Conservation (phyloP, 35 echinoderm and acorn worm species). For the Eucidaris tribuloides region DNA sequence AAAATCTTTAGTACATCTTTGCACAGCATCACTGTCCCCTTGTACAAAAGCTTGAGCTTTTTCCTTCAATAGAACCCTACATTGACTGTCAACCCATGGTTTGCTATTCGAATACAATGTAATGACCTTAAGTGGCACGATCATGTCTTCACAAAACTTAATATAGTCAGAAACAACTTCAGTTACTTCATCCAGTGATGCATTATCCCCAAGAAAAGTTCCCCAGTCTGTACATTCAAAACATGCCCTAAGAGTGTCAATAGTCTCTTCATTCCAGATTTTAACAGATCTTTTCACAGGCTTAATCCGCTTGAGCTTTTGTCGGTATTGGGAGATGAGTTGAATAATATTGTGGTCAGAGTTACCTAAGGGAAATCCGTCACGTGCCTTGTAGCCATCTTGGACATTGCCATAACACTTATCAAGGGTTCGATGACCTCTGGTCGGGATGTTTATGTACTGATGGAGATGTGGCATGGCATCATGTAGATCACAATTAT, state of each 20-base stretch:
- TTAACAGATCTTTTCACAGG: background rate
- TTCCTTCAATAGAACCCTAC: no score
- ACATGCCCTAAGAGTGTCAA: constrained; percentile 19
- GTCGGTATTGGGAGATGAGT: background rate
- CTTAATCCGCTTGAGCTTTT: background rate
- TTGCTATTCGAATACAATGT: no score
- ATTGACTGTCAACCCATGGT: no score
- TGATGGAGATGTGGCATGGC: constrained; percentile 19
- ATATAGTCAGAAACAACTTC: background rate
- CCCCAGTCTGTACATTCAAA: constrained; percentile 35
- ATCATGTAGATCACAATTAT: constrained; percentile 10
- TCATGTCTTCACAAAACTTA: background rate
- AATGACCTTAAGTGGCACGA: no score
- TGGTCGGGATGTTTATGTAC: constrained; percentile 28
- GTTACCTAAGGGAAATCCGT: background rate
- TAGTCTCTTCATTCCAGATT: constrained; percentile 3
- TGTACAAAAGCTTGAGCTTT: no score
- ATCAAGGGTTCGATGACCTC: constrained; percentile 27
- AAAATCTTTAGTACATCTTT: no score
- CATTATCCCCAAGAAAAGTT: background rate
- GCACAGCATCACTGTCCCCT: no score
- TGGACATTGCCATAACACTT: constrained; percentile 24
- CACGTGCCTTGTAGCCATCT: background rate
- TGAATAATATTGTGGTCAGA: constrained; percentile 40
- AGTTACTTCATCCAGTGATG: background rate